Conservation (phyloP, 2,113 vertebrate species). For the Aphelocoma coerulescens region DNA sequence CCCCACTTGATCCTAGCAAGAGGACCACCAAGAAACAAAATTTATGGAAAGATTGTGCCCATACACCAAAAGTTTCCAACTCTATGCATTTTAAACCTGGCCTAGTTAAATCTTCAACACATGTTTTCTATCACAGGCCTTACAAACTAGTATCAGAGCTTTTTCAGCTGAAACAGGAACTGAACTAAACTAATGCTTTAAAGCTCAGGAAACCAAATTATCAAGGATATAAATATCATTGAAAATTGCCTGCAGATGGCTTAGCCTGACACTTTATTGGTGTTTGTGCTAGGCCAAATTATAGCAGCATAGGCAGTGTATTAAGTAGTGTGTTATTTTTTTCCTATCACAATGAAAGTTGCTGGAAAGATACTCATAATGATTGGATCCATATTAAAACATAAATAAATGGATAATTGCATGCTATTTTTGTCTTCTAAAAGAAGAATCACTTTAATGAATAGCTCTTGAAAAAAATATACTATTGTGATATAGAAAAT, state of each 20-base stretch:
- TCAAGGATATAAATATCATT: constrained; percentile 54
- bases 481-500: background rate
- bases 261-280: background rate
- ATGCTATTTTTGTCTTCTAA: background rate
- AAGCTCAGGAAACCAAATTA: constrained; percentile 62
- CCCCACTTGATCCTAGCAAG: background rate
- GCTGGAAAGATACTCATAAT: background rate
- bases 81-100: background rate
- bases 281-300: background rate
- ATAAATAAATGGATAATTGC: background rate
- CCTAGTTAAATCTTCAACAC: background rate
- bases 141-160: constrained; percentile 39
- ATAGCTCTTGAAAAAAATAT: background rate
- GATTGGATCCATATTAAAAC: background rate
- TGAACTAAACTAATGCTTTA: constrained; percentile 48
- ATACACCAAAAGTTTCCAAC: background rate
- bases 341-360: background rate
- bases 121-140: constrained; percentile 42
- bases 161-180: constrained; percentile 60
- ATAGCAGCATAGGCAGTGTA: background rate
- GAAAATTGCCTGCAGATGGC: constrained; percentile 46
- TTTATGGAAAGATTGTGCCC: background rate
- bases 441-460: background rate
- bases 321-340: background rate
- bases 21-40: constrained; percentile 19